Evolutionary conservation across 2,113 vertebrate genomes (phyloP).

Genomic region (Nibea albiflora): DNA sequence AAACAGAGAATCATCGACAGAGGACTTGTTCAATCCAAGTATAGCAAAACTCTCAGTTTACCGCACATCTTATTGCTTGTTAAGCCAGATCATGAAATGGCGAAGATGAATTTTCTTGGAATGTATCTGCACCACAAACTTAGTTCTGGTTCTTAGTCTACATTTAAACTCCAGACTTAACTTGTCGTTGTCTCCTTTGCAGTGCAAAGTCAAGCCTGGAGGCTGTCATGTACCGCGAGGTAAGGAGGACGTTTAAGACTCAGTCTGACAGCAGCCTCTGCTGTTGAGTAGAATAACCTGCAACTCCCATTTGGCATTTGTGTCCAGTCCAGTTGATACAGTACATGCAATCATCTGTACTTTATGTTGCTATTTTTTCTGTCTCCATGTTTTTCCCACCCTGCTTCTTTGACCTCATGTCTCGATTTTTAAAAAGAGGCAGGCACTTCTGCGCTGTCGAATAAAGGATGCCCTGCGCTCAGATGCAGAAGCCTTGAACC

Average conservation of each 20-base stretch:
- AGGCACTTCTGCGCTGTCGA: slow-evolving; percentile 15
- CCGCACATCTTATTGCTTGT: background rate
- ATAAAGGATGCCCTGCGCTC: slow-evolving; percentile 12
- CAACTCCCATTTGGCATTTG: slow-evolving; percentile 24
- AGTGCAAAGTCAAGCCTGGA: slow-evolving; percentile 88
- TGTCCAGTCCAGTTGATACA: slow-evolving; percentile 12
- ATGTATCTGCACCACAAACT: no score
- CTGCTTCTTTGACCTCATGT: slow-evolving; percentile 36
- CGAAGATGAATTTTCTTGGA: background rate
- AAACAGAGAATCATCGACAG: slow-evolving; percentile 87
- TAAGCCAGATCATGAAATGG: background rate
- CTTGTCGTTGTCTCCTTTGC: slow-evolving; percentile 23
- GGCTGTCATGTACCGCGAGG: slow-evolving; percentile 89
- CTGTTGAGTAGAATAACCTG: slow-evolving; percentile 50
- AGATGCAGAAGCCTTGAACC: background rate
- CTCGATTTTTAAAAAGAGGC: background rate
- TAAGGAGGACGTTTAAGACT: slow-evolving; percentile 64
- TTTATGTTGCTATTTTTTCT: slow-evolving; percentile 45
- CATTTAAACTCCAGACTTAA: background rate
- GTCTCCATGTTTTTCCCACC: slow-evolving; percentile 47
- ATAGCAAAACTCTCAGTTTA: slow-evolving; percentile 25
- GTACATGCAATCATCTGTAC: slow-evolving; percentile 28
- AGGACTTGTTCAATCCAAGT: slow-evolving; percentile 88
- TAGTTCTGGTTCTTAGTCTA: no score
- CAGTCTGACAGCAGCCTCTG: slow-evolving; percentile 55